Evolutionary conservation across 2,888 invertebrate species (phyloP).

Genomic region (Plagodis pulveraria): DNA sequence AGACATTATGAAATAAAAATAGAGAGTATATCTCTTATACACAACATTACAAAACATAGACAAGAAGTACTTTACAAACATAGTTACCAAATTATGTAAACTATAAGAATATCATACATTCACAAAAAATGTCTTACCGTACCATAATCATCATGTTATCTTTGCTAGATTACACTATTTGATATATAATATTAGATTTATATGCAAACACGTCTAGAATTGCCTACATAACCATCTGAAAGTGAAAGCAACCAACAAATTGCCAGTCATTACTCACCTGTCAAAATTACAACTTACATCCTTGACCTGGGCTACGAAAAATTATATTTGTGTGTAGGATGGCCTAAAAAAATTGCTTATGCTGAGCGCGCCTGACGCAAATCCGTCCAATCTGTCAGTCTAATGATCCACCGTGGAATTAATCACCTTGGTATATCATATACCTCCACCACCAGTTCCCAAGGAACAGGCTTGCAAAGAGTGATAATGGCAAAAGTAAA

Average conservation of each 20-base stretch:
- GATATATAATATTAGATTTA: slow-evolving; percentile 1
- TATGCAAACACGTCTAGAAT: slow-evolving; percentile 1
- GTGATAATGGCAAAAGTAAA: slow-evolving; percentile 6
- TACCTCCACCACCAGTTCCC: background rate
- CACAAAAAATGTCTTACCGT: too few species aligned
- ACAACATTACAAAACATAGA: too few species aligned
- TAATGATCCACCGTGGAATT: slow-evolving; percentile 16
- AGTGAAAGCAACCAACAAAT: slow-evolving; percentile 29
- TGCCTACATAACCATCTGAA: slow-evolving; percentile 18
- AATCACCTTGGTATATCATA: slow-evolving; percentile 15
- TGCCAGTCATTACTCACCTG: slow-evolving; percentile 30
- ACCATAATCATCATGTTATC: too few species aligned
- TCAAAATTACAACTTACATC: slow-evolving; percentile 26
- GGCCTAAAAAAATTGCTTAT: slow-evolving; percentile 25
- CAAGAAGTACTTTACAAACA: too few species aligned
- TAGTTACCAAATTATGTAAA: too few species aligned
- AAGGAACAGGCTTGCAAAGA: background rate
- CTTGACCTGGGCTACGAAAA: slow-evolving; percentile 35
- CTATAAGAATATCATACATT: too few species aligned
- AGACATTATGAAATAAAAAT: too few species aligned
- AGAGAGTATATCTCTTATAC: too few species aligned
- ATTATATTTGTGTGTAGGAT: slow-evolving; percentile 26
- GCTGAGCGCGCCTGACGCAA: slow-evolving; percentile 18
- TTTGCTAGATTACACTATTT: too few species aligned
- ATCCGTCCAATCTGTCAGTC: slow-evolving; percentile 24